phyloP scores from a whole-genome alignment of 2,888 invertebrate genomes.

The Lissonota sp. region DNA sequence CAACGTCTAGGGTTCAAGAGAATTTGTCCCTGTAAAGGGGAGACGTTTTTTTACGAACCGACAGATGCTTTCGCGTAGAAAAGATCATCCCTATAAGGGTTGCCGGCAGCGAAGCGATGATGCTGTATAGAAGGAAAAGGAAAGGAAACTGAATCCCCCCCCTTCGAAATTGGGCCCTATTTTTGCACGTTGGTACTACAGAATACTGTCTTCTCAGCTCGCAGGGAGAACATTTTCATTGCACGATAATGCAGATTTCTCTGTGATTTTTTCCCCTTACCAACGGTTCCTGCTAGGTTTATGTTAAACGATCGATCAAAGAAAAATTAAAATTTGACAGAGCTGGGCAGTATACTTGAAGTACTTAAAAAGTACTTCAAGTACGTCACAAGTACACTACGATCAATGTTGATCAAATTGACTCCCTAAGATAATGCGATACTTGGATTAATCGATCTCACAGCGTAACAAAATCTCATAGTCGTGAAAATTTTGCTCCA shows the following conservation, averaged over 20 bases:
- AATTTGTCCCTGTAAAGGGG: constrained; percentile 28
- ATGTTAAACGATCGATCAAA: too few species aligned
- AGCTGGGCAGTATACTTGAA: too few species aligned
- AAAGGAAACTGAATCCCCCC: constrained; percentile 21
- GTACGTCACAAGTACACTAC: too few species aligned
- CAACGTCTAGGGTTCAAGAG: constrained; percentile 7
- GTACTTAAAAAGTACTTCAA: too few species aligned
- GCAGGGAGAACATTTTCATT: background rate
- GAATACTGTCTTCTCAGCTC: constrained; percentile 29
- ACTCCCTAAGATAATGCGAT: too few species aligned
- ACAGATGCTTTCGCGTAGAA: constrained; percentile 42
- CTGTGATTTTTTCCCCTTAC: constrained; percentile 16
- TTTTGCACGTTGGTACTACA: constrained; percentile 51
- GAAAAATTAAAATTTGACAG: too few species aligned
- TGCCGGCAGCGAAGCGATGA: constrained; percentile 12
- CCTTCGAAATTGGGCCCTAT: constrained; percentile 4
- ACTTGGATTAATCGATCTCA: too few species aligned
- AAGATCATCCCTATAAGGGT: constrained; percentile 23
- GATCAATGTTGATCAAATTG: too few species aligned
- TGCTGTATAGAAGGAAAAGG: constrained; percentile 13
- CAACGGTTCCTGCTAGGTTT: background rate
- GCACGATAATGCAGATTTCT: constrained; percentile 50
- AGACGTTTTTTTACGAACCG: constrained; percentile 51
- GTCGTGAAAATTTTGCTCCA: background rate
- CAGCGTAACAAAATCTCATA: too few species aligned